Conservation (phyloP, 1,140 invertebrate genomes). For the Drosophila erecta region DNA sequence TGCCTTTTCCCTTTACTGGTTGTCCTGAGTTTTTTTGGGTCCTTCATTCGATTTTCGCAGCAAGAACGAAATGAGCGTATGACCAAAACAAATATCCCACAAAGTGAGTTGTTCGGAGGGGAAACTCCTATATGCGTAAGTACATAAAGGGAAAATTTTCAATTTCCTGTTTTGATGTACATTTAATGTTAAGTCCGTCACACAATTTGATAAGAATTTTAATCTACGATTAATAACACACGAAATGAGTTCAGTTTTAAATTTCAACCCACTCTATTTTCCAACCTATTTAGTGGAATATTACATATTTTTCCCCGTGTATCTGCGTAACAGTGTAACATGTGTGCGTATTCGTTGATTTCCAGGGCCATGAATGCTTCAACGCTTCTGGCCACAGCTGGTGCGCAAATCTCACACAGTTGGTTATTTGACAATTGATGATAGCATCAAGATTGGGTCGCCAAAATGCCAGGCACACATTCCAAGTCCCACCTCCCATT, state of each 20-base stretch:
- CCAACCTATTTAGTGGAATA: neutral
- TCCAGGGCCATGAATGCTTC: slow-evolving; percentile 79
- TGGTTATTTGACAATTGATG: slow-evolving; percentile 83
- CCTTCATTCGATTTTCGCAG: slow-evolving; percentile 59
- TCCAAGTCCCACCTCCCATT: slow-evolving; percentile 6
- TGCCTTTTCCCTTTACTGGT: slow-evolving; percentile 33
- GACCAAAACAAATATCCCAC: slow-evolving; percentile 82
- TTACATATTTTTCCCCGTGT: slow-evolving; percentile 21
- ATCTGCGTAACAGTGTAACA: slow-evolving; percentile 15
- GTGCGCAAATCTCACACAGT: slow-evolving; percentile 80
- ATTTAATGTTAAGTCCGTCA: too few relatives aligned
- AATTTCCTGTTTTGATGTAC: too few relatives aligned
- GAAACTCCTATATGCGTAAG: slow-evolving; percentile 19
- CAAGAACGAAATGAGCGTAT: slow-evolving; percentile 74
- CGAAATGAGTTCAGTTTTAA: too few relatives aligned
- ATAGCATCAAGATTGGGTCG: slow-evolving; percentile 79
- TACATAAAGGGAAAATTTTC: slow-evolving; percentile 5
- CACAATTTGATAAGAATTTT: too few relatives aligned
- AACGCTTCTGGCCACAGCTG: slow-evolving; percentile 79
- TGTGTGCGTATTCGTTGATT: slow-evolving; percentile 59
- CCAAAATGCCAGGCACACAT: slow-evolving; percentile 55
- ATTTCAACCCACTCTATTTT: too few relatives aligned
- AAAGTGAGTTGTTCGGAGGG: slow-evolving; percentile 73
- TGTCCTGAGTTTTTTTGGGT: slow-evolving; percentile 34
- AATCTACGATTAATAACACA: too few relatives aligned